Evolutionary conservation across 2,797 vertebrate species (phyloP).

Genomic region (Graptemys geographica): DNA sequence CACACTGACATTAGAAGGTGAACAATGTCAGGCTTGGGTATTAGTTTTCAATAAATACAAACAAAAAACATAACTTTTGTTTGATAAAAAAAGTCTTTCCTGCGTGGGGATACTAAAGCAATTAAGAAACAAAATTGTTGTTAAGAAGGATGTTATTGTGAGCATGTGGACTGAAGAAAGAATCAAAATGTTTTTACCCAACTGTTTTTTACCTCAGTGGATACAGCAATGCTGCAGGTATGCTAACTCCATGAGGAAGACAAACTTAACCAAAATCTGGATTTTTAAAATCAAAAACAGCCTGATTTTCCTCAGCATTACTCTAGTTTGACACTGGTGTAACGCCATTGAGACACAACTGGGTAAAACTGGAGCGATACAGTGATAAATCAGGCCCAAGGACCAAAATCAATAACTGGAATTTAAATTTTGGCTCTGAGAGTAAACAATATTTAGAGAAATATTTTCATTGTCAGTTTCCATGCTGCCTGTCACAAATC

Average conservation of each 20-base stretch:
- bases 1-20: not conserved
- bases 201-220: not conserved
- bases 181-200: not conserved
- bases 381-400: not conserved
- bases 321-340: not conserved
- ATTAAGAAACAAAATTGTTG: not conserved
- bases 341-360: not conserved
- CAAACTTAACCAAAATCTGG: not conserved
- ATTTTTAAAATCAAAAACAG: slow-evolving; percentile 13
- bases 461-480: slow-evolving; percentile 29
- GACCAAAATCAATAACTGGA: not conserved
- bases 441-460: not conserved
- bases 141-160: not conserved
- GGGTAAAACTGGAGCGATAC: not conserved
- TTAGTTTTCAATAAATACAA: not conserved
- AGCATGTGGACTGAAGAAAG: not conserved
- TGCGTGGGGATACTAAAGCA: not conserved
- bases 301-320: not conserved
- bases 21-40: not conserved
- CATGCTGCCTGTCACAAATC: slow-evolving; percentile 3
- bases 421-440: not conserved
- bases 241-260: not conserved
- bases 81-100: not conserved
- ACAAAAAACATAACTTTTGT: not conserved
- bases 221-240: not conserved